A percentile compares a stretch with the other conserved stretches of the same genome.
Conservation (phyloP, 2,113 vertebrate species). For the Mustelus asterias region DNA sequence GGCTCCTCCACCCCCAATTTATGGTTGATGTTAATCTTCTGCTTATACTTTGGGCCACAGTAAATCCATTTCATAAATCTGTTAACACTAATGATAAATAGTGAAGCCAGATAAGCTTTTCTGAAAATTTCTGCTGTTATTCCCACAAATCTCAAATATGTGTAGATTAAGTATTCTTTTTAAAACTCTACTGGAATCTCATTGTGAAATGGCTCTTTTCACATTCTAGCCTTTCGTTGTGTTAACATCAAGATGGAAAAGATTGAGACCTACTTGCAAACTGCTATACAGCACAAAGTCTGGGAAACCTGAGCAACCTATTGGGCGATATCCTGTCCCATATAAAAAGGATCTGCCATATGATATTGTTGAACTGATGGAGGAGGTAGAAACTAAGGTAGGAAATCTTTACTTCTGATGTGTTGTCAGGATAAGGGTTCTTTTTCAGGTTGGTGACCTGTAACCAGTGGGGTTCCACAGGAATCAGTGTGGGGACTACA, state of each 20-base stretch:
- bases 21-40: neutral
- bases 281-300: slow-evolving; percentile 44
- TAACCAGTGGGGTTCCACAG: no score
- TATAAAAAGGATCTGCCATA: slow-evolving; percentile 69
- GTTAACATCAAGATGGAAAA: slow-evolving; percentile 33
- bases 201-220: neutral
- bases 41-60: neutral
- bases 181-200: neutral
- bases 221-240: slow-evolving; percentile 3
- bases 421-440: neutral
- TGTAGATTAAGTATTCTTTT: neutral
- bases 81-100: neutral
- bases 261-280: neutral
- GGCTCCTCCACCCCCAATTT: no score
- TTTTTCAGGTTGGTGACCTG: no score
- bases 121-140: neutral
- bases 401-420: neutral
- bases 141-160: neutral
- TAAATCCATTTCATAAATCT: neutral
- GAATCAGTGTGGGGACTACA: no score
- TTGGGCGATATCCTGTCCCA: slow-evolving; percentile 65
- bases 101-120: neutral
- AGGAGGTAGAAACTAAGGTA: slow-evolving; percentile 72
- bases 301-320: slow-evolving; percentile 43
- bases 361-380: slow-evolving; percentile 74